Conservation (phyloP, 2,888 invertebrate genomes). For the Oligia strigilis region DNA sequence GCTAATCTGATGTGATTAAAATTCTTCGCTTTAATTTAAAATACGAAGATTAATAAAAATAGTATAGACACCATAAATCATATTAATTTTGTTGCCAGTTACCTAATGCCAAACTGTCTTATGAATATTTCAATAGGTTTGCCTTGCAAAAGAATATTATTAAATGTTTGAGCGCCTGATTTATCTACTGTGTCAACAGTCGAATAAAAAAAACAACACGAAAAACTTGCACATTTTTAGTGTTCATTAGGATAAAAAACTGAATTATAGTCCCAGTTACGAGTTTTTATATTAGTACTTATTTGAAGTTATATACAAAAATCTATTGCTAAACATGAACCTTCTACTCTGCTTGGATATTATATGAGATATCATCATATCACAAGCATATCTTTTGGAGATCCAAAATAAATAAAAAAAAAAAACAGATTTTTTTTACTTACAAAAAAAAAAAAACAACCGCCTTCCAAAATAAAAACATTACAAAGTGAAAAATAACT, state of each 20-base stretch:
- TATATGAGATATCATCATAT: background rate
- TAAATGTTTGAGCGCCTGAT: background rate
- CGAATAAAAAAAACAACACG: background rate
- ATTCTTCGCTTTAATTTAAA: background rate
- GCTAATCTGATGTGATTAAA: background rate
- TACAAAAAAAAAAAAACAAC: too few relatives aligned
- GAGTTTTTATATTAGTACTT: slow-evolving; percentile 3
- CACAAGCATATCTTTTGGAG: background rate
- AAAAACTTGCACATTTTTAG: background rate
- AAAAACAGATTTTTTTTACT: too few relatives aligned
- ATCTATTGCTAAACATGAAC: background rate
- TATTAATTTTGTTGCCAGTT: background rate
- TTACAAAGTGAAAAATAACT: too few relatives aligned
- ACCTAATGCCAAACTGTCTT: background rate
- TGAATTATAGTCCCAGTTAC: background rate
- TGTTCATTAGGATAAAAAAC: background rate
- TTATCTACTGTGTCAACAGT: background rate
- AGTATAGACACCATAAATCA: background rate
- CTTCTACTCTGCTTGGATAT: background rate
- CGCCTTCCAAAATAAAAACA: too few relatives aligned
- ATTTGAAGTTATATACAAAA: background rate
- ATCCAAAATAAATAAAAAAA: background rate
- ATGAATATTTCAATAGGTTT: background rate
- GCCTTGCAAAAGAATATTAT: background rate
- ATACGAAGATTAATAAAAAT: background rate